phyloP scores from a whole-genome alignment of 2,113 vertebrate genomes.

The Accipiter cooperii region DNA sequence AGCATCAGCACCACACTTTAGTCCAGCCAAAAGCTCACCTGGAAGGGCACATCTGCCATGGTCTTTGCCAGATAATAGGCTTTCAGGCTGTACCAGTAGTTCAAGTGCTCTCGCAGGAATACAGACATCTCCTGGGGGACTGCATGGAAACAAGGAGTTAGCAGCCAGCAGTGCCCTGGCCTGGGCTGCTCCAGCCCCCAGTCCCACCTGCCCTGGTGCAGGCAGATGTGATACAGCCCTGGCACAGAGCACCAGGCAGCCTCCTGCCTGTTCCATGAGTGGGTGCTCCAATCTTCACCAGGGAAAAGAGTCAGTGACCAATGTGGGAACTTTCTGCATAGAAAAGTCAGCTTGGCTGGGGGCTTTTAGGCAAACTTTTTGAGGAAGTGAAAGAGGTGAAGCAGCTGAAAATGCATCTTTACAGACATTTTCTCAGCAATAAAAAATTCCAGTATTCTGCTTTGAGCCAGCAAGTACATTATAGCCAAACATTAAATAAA shows the following conservation, averaged over 20 bases:
- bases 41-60: conserved; percentile 94
- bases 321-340: neutral
- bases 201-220: neutral
- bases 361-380: neutral
- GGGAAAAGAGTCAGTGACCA: neutral
- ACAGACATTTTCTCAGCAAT: neutral
- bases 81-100: conserved; percentile 99
- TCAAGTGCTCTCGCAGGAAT: conserved; percentile 93
- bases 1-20: fast-evolving
- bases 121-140: conserved; percentile 96
- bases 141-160: conserved; percentile 42
- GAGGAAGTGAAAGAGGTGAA: neutral
- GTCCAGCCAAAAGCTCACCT: conserved; percentile 70
- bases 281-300: neutral
- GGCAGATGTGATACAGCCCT: neutral
- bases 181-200: neutral
- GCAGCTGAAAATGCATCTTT: neutral
- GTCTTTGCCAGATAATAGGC: conserved; percentile 98
- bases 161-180: neutral
- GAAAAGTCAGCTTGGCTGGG: neutral
- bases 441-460: neutral
- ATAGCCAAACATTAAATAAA: neutral
- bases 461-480: neutral
- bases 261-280: fast-evolving
- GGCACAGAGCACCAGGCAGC: neutral